Conservation (phyloP, 2,113 vertebrate species). For the Oostethus manadensis region DNA sequence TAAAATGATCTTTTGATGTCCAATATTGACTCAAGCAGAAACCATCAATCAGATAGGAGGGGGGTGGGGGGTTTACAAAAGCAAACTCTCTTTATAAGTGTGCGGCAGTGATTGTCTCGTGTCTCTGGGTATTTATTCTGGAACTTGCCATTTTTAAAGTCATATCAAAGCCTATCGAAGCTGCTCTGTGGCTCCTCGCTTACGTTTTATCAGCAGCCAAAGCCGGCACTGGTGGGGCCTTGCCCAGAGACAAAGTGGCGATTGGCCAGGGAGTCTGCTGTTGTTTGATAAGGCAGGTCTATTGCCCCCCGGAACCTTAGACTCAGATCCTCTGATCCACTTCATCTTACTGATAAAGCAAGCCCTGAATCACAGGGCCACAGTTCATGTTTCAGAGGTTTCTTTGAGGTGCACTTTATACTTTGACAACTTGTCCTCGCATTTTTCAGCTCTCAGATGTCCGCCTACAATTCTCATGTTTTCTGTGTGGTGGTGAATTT, state of each 20-base stretch:
- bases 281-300: conserved; percentile 57
- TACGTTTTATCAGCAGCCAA: conserved; percentile 42
- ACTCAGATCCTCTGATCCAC: conserved; percentile 51
- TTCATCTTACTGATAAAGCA: conserved; percentile 62
- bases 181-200: conserved; percentile 21
- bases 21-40: background rate
- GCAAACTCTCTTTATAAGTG: background rate
- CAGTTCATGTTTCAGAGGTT: conserved; percentile 42
- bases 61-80: conserved; percentile 2
- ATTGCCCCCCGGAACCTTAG: conserved; percentile 45
- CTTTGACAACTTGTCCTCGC: conserved; percentile 28
- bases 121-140: background rate
- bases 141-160: conserved; percentile 6
- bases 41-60: background rate
- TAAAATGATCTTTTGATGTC: background rate
- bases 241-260: conserved; percentile 51
- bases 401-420: conserved; percentile 38
- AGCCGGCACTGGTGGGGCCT: conserved; percentile 31
- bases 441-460: conserved; percentile 25
- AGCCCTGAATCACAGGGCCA: conserved; percentile 33
- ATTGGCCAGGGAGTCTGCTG: conserved; percentile 57
- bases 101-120: conserved; percentile 3
- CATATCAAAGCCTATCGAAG: conserved; percentile 11
- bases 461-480: conserved; percentile 10
- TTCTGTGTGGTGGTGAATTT: background rate